These are phyloP conservation scores for Heliornis fulica DNA, from an alignment of 2,113 vertebrate genomes.

Conservation along the genomic window DNA sequence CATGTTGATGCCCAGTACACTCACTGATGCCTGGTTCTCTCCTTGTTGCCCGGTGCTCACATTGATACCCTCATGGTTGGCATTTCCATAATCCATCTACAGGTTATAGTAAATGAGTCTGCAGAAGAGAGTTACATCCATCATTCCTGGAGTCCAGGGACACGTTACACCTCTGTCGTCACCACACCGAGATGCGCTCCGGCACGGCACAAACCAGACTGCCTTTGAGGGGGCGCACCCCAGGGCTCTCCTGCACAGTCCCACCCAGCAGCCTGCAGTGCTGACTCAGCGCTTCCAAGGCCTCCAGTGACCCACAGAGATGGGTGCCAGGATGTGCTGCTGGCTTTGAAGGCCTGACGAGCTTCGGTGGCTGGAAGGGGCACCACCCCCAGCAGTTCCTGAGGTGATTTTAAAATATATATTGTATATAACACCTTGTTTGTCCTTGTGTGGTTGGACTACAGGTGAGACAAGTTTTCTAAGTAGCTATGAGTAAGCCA, in stretches of 20 bases:
- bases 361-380: not conserved
- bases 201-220: not conserved
- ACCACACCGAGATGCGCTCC: too few relatives aligned
- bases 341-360: accelerated
- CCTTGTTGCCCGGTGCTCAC: too few relatives aligned
- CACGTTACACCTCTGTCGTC: not conserved
- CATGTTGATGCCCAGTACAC: too few relatives aligned
- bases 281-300: not conserved
- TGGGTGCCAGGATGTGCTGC: not conserved
- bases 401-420: not conserved
- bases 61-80: not conserved
- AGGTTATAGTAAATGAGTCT: not conserved
- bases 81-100: not conserved
- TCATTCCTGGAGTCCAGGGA: not conserved
- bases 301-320: not conserved
- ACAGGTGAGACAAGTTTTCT: not conserved
- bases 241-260: not conserved
- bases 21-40: too few relatives aligned
- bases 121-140: not conserved
- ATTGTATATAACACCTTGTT: not conserved
- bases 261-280: not conserved
- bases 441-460: not conserved
- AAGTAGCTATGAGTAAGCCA: not conserved
- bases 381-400: not conserved
- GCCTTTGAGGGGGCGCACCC: not conserved